phyloP scores from a whole-genome alignment of 2,797 vertebrate genomes.

The Bradypus variegatus region DNA sequence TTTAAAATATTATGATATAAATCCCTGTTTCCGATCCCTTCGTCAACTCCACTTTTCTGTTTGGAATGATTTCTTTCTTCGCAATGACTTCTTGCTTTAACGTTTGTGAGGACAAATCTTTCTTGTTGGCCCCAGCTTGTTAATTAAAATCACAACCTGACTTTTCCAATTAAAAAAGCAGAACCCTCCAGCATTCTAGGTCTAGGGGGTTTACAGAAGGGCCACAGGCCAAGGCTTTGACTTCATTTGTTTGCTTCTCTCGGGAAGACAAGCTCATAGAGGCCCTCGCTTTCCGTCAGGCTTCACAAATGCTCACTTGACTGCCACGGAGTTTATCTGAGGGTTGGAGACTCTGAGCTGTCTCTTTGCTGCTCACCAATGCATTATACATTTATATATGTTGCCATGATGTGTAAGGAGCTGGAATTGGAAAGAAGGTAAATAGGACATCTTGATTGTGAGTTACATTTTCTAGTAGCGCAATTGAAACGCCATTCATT shows the following conservation, averaged over 20 bases:
- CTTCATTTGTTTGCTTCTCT: not conserved
- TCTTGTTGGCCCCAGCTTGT: not conserved
- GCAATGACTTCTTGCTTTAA: fast-evolving
- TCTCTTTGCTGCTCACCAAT: not conserved
- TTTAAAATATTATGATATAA: not conserved
- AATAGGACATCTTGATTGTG: constrained; percentile 61
- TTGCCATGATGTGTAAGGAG: constrained; percentile 52
- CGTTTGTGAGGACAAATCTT: not conserved
- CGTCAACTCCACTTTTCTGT: not conserved
- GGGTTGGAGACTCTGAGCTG: not conserved
- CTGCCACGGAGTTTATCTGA: not conserved
- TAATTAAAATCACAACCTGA: not conserved
- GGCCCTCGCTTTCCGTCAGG: not conserved
- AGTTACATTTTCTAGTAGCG: constrained; percentile 57
- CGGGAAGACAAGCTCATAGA: not conserved
- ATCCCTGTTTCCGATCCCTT: not conserved
- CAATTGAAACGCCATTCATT: constrained; percentile 68
- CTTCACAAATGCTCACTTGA: not conserved
- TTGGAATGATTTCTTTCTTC: not conserved
- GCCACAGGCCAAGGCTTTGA: not conserved
- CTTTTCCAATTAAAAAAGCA: not conserved
- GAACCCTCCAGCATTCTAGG: not conserved
- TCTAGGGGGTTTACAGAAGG: not conserved
- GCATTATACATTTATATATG: constrained; percentile 23
- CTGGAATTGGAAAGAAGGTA: constrained; percentile 66